Evolutionary conservation across 2,113 vertebrate species (phyloP).

Genomic region (Epinephelus moara): DNA sequence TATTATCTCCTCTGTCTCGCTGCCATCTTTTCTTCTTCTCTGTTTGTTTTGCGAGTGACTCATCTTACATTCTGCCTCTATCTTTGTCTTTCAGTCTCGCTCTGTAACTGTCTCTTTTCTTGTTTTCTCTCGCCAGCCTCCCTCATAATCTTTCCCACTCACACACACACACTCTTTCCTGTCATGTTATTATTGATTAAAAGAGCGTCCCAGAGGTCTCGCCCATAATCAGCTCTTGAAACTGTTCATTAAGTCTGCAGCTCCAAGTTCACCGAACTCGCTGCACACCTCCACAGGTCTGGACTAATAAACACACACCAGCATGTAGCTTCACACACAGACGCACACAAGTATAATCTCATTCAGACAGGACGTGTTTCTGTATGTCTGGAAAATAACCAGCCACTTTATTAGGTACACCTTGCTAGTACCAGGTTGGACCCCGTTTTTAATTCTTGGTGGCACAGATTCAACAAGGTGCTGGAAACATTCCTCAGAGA

Average conservation of each 20-base stretch:
- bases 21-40: conserved; percentile 3
- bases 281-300: conserved; percentile 20
- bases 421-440: too few relatives aligned
- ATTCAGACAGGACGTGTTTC: background rate
- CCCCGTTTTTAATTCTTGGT: too few relatives aligned
- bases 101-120: conserved; percentile 9
- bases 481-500: too few relatives aligned
- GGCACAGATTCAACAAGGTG: too few relatives aligned
- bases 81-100: conserved; percentile 22
- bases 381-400: background rate
- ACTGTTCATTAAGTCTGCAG: conserved; percentile 37
- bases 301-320: conserved; percentile 1
- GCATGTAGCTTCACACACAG: background rate
- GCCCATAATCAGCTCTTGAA: conserved; percentile 45
- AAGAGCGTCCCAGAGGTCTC: conserved; percentile 29
- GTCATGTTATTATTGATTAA: conserved; percentile 58
- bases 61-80: conserved; percentile 25
- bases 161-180: conserved; percentile 9
- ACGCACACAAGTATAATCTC: background rate
- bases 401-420: too few relatives aligned
- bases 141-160: background rate
- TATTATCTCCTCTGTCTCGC: conserved; percentile 31
- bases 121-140: background rate
- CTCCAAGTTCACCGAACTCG: background rate
- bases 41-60: conserved; percentile 32